Evolutionary conservation across 2,888 invertebrate species (phyloP), one percentile per base, ranked within the genome.

Genomic region (Patella depressa): DNA sequence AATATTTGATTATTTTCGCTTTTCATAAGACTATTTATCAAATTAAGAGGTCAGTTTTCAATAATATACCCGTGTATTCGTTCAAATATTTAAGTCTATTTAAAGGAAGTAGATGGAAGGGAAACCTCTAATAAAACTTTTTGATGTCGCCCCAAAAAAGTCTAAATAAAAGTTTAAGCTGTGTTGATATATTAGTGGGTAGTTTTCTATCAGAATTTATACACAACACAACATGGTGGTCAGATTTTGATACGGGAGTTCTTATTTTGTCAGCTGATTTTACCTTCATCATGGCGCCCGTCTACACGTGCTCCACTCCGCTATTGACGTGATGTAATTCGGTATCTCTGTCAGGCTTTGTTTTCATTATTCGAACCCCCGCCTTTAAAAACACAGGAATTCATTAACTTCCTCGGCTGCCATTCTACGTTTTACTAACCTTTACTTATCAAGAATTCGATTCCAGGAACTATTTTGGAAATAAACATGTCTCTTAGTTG

Each of bases 271-370:
- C 65, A 65, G 65, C 65, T 65, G 65, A 65, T 65, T 65, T 24
- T 65, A 19, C 11, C 65, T 65, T 65, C 24, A 65, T 65, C 14
- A 19, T 65, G 65, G 65, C 65, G 65, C 65, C 65, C 65, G 65
- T 65, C 65, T 65, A 65, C 65, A 65, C 65, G 65, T 65, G 65
- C 65, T 65, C 19, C 65, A 11, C 19, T 65, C 65, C 17, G 65
- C 65, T 24, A 65, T 65, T 65, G 65, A 65, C 65, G 19, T 65
- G 65, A 65, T 65, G 65, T 65, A 65, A 65, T 65, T 65, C 24
- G 65, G 65, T 65, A 65, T 65, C 65, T 65, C 65, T 65, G 65
- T 65, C 65, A 65, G 65, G 19, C 24, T 24, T 65, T 65, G 65
- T 65, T 65, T 65, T 65, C 65, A 65, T 65, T 24, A 65, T 65